Base-by-base conservation (phyloP, 2,888 invertebrate genomes). In the Coelopa pilipes region DNA sequence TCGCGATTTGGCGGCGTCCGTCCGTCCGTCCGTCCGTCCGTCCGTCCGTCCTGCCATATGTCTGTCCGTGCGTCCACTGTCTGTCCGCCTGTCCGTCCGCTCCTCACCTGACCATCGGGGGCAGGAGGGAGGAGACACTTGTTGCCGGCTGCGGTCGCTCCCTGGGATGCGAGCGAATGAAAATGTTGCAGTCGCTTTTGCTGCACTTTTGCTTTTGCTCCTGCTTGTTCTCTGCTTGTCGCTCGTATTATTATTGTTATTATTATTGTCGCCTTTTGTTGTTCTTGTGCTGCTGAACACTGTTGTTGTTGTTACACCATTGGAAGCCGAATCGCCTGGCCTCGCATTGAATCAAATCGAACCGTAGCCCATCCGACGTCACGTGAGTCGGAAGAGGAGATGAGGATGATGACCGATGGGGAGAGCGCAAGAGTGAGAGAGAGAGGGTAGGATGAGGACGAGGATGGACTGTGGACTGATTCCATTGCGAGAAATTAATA, bases 401-500 rank as follows among this genome's bases (percentile, higher is more conserved):
- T 34, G 34, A 34, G 2, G 34, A 34, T 34, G 34, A 34, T 34
- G 34, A 34, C 34, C 34, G 34, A 34, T 34, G 34, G 34, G 34
- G 34, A 34, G 34, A 34, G 34, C 7, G 34, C 7, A 34, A 34
- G 34, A 34, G 7, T 2, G 34, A 34, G 34, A 34, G 34, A 4
- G 34, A 34, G 34, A 34, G 34, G 7, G 7, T 4, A 34, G 34
- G 34, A 34, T 4, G 34, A 34, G 34, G 34, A 34, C 7, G 34
- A 34, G 34, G 34, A 34, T 4, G 34, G 24, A n/a, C n/a, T 15
- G 9, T 62, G 60, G 24, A 62, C 60, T 62, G 60, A 21, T 21
- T 66, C 47, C 77, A 75, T 78, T 79, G 65, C 71, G 76, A 80
- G 79, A 78, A 79, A 80, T 81, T 84, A 84, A 85, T 84, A 84